phyloP scores from a whole-genome alignment of 2,113 vertebrate species.

The Furnarius figulus region DNA sequence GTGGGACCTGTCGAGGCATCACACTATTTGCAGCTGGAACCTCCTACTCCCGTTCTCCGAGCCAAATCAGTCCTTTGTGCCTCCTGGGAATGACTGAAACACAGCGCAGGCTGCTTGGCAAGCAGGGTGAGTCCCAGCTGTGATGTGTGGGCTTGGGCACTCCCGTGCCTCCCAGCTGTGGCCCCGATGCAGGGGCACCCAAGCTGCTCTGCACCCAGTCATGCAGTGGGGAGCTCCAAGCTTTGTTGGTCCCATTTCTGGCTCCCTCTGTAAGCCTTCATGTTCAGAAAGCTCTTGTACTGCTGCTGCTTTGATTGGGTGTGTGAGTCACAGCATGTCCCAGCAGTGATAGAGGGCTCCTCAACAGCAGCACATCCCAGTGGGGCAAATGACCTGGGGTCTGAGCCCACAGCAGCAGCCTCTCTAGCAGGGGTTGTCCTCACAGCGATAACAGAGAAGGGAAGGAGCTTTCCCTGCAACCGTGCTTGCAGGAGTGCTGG shows the following conservation, averaged over 20 bases:
- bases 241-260: background rate
- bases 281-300: background rate
- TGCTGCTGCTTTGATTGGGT: background rate
- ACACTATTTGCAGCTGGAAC: background rate
- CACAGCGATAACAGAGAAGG: background rate
- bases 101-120: background rate
- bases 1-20: background rate
- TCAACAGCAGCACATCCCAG: background rate
- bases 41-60: background rate
- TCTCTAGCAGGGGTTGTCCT: background rate
- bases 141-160: background rate
- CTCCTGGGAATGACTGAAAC: background rate
- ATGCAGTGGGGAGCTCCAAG: background rate
- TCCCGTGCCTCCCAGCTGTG: background rate
- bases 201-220: background rate
- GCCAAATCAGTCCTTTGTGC: background rate
- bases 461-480: background rate
- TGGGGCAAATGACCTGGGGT: background rate
- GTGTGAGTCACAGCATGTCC: background rate
- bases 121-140: background rate
- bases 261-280: background rate
- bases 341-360: background rate
- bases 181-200: fast-evolving
- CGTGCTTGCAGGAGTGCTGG: background rate
- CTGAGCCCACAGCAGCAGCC: background rate